Conservation (phyloP, 2,797 vertebrate genomes). For the Tinamus major region DNA sequence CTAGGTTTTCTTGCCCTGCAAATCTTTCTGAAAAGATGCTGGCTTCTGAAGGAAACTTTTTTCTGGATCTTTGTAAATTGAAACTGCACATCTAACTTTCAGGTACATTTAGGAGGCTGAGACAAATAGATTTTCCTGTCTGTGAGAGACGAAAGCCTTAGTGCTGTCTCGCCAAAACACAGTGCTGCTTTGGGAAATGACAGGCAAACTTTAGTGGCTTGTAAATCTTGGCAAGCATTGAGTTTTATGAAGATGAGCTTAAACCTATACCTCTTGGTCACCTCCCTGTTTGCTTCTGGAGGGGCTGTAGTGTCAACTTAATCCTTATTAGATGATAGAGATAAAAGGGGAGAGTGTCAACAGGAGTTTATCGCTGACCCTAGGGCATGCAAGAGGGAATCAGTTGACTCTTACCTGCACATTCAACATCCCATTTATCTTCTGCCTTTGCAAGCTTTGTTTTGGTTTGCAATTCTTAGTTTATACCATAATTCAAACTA, state of each 20-base stretch:
- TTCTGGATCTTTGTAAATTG: neutral
- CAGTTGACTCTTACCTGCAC: neutral
- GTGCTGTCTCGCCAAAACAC: neutral
- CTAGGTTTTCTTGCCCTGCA: neutral
- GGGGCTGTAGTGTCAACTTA: neutral
- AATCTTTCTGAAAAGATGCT: neutral
- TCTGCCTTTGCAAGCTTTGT: neutral
- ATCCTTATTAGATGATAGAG: neutral
- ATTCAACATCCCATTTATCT: no score
- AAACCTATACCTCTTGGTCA: neutral
- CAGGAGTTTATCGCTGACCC: neutral
- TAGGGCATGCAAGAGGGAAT: neutral
- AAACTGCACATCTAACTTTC: neutral
- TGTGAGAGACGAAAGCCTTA: neutral
- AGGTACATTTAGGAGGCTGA: neutral
- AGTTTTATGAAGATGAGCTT: rapidly evolving
- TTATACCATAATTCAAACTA: neutral
- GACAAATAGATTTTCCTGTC: neutral
- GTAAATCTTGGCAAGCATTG: neutral
- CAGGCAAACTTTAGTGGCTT: neutral
- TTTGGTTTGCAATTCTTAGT: neutral
- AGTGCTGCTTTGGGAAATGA: neutral
- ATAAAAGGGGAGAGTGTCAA: neutral
- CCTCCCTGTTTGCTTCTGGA: neutral
- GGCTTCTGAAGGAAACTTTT: neutral